Percentiles rank a stretch among this genome's conserved stretches.
Evolutionary conservation across 2,888 invertebrate genomes (phyloP).

Genomic region (Eupsilia transversa): DNA sequence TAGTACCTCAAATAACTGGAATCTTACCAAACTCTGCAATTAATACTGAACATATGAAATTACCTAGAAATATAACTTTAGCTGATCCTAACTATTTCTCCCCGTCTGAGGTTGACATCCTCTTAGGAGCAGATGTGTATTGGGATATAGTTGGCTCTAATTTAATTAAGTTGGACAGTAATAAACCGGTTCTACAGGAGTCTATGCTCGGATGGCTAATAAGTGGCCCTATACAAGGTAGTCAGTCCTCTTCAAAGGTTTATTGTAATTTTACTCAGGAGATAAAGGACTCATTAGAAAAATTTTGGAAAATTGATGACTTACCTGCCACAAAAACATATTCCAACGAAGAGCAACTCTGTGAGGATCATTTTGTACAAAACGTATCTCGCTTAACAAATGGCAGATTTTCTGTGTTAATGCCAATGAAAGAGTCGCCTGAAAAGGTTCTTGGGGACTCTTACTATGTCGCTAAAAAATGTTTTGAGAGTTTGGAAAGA

Average conservation of each 20-base stretch:
- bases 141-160: conserved; percentile 32
- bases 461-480: conserved; percentile 1
- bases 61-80: no score
- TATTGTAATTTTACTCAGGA: conserved; percentile 28
- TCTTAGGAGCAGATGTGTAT: conserved; percentile 36
- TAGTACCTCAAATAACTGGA: no score
- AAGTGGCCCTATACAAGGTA: conserved; percentile 4
- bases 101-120: no score
- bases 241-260: conserved; percentile 6
- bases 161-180: conserved; percentile 18
- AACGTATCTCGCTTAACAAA: not conserved
- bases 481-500: conserved; percentile 11
- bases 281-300: conserved; percentile 25
- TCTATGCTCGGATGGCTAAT: conserved; percentile 30
- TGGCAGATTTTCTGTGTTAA: conserved; percentile 22
- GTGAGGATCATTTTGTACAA: conserved; percentile 14
- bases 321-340: conserved; percentile 5
- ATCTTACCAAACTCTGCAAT: no score
- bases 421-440: conserved; percentile 5
- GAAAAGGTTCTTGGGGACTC: conserved; percentile 12
- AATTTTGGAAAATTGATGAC: conserved; percentile 30
- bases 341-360: conserved; percentile 12
- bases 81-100: no score
- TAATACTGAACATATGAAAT: no score
- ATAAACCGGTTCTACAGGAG: conserved; percentile 24